Evolutionary conservation across 2,113 vertebrate genomes (phyloP).

Genomic region (Apodemus speciosus): DNA sequence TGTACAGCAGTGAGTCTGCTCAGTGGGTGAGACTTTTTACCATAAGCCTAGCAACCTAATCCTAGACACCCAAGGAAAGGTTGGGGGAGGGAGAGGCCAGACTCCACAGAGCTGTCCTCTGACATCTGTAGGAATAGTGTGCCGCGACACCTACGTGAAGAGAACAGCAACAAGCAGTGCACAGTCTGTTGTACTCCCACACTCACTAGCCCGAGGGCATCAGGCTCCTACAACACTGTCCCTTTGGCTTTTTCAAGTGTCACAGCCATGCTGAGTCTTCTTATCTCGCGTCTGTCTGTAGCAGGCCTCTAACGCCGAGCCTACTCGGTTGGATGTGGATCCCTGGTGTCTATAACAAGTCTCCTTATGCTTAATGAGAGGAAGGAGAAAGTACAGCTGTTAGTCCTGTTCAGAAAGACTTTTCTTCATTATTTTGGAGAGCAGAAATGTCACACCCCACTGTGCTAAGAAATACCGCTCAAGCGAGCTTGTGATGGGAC

Average conservation of each 20-base stretch:
- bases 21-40: not conserved
- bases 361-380: conserved; percentile 48
- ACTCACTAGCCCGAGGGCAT: not conserved
- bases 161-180: fast-evolving
- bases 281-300: not conserved
- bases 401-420: conserved; percentile 33
- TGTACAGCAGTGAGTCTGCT: too few species aligned
- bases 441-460: conserved; percentile 53
- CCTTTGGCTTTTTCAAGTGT: conserved; percentile 59
- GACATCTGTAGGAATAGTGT: not conserved
- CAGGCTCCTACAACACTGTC: not conserved
- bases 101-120: not conserved
- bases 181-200: not conserved
- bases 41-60: not conserved
- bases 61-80: not conserved
- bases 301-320: not conserved
- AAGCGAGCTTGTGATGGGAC: conserved; percentile 23
- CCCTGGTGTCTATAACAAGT: conserved; percentile 68
- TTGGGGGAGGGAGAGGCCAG: not conserved
- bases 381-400: conserved; percentile 13
- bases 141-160: not conserved
- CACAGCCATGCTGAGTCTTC: not conserved
- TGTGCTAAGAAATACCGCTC: not conserved
- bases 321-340: not conserved
- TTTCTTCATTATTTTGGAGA: conserved; percentile 8